Conservation (phyloP, 2,797 vertebrate genomes). For the Myotis planiceps region DNA sequence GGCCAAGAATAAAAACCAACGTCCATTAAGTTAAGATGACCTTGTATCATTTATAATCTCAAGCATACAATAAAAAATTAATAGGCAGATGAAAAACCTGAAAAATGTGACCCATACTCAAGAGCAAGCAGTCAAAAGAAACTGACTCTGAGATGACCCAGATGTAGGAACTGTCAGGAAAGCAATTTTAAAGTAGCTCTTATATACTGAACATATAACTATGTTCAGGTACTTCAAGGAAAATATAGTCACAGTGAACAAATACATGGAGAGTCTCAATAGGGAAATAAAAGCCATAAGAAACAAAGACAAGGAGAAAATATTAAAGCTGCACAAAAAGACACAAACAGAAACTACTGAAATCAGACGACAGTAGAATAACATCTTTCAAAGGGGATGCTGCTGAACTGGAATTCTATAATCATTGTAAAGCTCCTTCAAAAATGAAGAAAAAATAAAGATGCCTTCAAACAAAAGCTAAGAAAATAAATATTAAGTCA, state of each 20-base stretch:
- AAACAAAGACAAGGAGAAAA: not conserved
- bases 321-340: not conserved
- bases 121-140: slow-evolving; percentile 1
- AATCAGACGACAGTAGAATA: not conserved
- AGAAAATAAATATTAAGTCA: slow-evolving; percentile 35
- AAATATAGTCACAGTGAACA: not conserved
- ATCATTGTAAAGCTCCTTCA: not conserved
- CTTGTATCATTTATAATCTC: not conserved
- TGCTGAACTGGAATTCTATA: not conserved
- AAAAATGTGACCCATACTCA: not conserved
- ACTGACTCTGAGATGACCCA: not conserved
- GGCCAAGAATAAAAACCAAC: not conserved
- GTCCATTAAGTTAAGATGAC: not conserved
- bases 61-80: not conserved
- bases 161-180: not conserved
- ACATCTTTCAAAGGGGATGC: not conserved
- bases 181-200: not conserved
- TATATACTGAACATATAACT: not conserved
- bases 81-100: not conserved
- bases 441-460: slow-evolving; percentile 40
- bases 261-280: not conserved
- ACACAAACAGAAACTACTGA: not conserved
- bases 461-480: slow-evolving; percentile 13
- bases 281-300: not conserved
- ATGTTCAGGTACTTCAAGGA: not conserved